These are phyloP conservation scores for Dendrolimus houi DNA, from an alignment of 2,888 invertebrate species.

Conservation along the genomic window DNA sequence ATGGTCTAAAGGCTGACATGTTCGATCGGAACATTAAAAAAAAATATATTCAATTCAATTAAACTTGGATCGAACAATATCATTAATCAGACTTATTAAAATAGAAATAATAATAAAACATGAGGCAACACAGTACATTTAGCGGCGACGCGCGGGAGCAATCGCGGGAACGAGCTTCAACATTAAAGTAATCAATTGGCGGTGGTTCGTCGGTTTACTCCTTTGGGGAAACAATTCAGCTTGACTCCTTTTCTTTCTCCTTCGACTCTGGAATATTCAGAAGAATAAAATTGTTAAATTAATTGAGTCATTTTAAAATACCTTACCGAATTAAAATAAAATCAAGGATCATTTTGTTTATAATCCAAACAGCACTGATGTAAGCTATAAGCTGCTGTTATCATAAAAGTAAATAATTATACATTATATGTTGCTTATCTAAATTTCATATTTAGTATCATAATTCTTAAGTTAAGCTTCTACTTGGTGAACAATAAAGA, in stretches of 20 bases:
- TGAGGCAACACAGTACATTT: slow-evolving; percentile 55
- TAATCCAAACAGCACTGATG: too few relatives aligned
- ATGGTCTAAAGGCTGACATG: slow-evolving; percentile 31
- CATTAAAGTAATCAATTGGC: slow-evolving; percentile 72
- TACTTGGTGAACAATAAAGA: too few relatives aligned
- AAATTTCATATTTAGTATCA: too few relatives aligned
- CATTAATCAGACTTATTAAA: slow-evolving; percentile 48
- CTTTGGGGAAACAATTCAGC: slow-evolving; percentile 75
- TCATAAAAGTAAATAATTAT: too few relatives aligned
- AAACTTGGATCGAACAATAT: slow-evolving; percentile 38
- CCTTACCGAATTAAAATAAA: too few relatives aligned
- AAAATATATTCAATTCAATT: slow-evolving; percentile 17
- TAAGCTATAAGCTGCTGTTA: too few relatives aligned
- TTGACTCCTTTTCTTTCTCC: slow-evolving; percentile 82
- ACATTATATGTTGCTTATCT: too few relatives aligned
- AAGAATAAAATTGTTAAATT: not conserved
- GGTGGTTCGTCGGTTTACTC: slow-evolving; percentile 72
- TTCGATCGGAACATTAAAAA: slow-evolving; percentile 24
- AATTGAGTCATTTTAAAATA: too few relatives aligned
- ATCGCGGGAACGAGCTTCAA: slow-evolving; percentile 32
- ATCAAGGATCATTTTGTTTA: too few relatives aligned
- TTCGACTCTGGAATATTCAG: slow-evolving; percentile 78
- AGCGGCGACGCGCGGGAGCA: slow-evolving; percentile 23
- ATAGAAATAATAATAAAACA: slow-evolving; percentile 40
- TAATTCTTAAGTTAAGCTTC: too few relatives aligned